Evolutionary conservation across 2,888 invertebrate species (phyloP).

Genomic region (Pristionchus japonicus): DNA sequence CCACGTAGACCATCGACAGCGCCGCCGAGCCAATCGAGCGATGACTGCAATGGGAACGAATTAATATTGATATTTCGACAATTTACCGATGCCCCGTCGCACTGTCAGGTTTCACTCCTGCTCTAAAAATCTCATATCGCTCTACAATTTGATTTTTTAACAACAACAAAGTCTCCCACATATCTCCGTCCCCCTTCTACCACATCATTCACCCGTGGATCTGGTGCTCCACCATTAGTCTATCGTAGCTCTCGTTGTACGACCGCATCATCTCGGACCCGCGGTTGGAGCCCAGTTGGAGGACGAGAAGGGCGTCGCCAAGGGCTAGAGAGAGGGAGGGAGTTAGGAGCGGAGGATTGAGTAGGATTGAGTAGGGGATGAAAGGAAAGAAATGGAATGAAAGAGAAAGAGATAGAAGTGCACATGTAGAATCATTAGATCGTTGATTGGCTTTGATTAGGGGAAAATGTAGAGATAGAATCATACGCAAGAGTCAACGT

Average conservation of each 20-base stretch:
- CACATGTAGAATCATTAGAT: too few species aligned
- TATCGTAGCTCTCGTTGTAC: slow-evolving; percentile 64
- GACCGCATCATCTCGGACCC: slow-evolving; percentile 64
- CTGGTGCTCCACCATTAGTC: slow-evolving; percentile 67
- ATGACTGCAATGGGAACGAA: slow-evolving; percentile 79
- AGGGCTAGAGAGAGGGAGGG: slow-evolving; percentile 55
- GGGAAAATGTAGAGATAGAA: too few species aligned
- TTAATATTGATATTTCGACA: background rate
- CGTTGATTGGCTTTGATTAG: too few species aligned
- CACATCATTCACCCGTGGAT: slow-evolving; percentile 65
- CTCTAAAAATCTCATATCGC: background rate
- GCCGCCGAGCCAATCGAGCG: slow-evolving; percentile 93
- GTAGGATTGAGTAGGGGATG: too few species aligned
- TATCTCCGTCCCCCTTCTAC: background rate
- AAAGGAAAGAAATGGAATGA: too few species aligned
- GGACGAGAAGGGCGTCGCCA: slow-evolving; percentile 64
- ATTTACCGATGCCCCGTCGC: background rate
- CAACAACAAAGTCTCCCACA: background rate
- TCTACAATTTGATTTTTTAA: background rate
- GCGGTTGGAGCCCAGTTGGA: slow-evolving; percentile 70
- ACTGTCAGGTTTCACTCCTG: background rate
- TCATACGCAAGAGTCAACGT: too few species aligned
- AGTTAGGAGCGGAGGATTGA: too few species aligned
- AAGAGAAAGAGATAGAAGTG: too few species aligned
- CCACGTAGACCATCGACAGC: slow-evolving; percentile 93